Evolutionary conservation across 2,888 invertebrate genomes (phyloP).

Genomic region (Busseola fusca): DNA sequence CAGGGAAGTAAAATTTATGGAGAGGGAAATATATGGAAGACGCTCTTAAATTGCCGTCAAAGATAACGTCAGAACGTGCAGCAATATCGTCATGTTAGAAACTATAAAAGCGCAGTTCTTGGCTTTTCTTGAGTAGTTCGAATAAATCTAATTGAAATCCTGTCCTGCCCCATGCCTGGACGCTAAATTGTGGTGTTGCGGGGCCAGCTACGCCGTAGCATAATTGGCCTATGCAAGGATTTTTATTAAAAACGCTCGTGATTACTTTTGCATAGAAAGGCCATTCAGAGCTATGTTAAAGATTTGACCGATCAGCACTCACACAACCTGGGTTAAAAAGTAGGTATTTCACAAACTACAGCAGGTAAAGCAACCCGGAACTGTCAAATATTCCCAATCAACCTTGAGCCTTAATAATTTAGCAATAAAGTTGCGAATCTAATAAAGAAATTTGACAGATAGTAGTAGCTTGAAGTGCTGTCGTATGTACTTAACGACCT

Average conservation of each 20-base stretch:
- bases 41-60: background rate
- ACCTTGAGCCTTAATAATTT: no score
- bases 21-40: background rate
- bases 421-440: no score
- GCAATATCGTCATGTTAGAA: background rate
- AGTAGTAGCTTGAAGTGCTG: no score
- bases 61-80: background rate
- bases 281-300: background rate
- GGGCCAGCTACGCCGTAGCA: no score
- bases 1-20: background rate
- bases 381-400: no score
- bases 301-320: background rate
- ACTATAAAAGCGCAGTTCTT: background rate
- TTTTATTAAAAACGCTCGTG: background rate
- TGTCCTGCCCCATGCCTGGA: background rate
- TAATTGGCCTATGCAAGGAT: background rate
- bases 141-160: background rate
- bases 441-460: no score
- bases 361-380: no score
- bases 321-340: background rate
- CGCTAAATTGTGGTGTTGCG: background rate
- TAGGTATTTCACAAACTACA: no score
- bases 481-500: background rate
- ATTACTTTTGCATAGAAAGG: background rate
- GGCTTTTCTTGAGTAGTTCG: background rate